Percentiles rank a stretch among this genome's conserved stretches.
Conservation (phyloP, 2,113 vertebrate genomes). For the Paradoxurus hermaphroditus region DNA sequence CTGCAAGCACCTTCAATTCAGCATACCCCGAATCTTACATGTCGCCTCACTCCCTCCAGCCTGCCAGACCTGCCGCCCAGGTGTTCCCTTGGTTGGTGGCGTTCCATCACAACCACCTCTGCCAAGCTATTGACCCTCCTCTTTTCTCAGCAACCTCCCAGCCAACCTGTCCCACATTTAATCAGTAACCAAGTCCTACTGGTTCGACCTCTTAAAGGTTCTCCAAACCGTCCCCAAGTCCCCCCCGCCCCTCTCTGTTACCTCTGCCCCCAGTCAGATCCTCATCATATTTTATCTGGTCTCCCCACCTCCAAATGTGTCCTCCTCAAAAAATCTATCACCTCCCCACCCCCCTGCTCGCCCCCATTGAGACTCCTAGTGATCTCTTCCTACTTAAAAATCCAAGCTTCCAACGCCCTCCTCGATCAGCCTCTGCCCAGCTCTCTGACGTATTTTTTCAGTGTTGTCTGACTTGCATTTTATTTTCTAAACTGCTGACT, state of each 20-base stretch:
- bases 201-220: background rate
- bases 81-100: background rate
- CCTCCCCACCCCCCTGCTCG: background rate
- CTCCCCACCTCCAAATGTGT: background rate
- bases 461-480: background rate
- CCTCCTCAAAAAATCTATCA: background rate
- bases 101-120: background rate
- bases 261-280: background rate
- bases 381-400: background rate
- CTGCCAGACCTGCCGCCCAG: background rate
- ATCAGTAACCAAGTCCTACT: background rate
- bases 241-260: background rate
- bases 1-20: background rate
- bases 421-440: background rate
- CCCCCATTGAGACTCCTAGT: background rate
- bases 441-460: background rate
- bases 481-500: background rate
- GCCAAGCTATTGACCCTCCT: background rate
- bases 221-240: background rate
- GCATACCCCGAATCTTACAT: background rate
- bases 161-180: background rate
- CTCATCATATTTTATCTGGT: background rate
- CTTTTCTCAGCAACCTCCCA: background rate
- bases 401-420: background rate
- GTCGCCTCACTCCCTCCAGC: background rate